Evolutionary conservation across 2,888 invertebrate species (phyloP).

Genomic region (Noctua comes): DNA sequence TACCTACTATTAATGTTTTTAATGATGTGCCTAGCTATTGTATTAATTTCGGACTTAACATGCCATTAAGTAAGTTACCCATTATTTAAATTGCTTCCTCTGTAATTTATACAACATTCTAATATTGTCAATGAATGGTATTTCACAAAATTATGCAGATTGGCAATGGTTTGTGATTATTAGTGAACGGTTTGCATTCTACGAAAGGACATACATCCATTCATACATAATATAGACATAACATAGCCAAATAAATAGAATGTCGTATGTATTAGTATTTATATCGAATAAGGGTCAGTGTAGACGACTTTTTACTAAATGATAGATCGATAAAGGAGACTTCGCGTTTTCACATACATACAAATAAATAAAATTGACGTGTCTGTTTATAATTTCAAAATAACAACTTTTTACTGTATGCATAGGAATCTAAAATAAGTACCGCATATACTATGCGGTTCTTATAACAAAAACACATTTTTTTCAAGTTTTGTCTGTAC

Average conservation of each 20-base stretch:
- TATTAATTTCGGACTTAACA: neutral
- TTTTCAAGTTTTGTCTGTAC: too few species aligned
- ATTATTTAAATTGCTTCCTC: neutral
- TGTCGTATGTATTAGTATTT: constrained; percentile 18
- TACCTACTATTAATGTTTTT: neutral
- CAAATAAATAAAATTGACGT: too few species aligned
- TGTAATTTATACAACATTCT: constrained; percentile 22
- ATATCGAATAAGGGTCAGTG: constrained; percentile 24
- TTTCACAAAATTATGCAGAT: constrained; percentile 25
- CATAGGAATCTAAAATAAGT: too few species aligned
- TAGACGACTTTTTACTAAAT: constrained; percentile 27
- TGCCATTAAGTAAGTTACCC: neutral
- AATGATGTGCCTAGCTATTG: neutral
- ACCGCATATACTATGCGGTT: too few species aligned
- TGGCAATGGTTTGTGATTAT: neutral
- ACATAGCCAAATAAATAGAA: neutral
- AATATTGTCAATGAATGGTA: constrained; percentile 11
- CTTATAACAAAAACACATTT: too few species aligned
- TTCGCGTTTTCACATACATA: neutral
- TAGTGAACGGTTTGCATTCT: constrained; percentile 1
- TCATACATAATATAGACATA: neutral
- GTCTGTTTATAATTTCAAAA: too few species aligned
- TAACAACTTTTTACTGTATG: too few species aligned
- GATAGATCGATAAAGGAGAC: neutral
- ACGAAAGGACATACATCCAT: constrained; percentile 14